phyloP scores from a whole-genome alignment of 2,797 vertebrate genomes.

The Sternotherus odoratus region DNA sequence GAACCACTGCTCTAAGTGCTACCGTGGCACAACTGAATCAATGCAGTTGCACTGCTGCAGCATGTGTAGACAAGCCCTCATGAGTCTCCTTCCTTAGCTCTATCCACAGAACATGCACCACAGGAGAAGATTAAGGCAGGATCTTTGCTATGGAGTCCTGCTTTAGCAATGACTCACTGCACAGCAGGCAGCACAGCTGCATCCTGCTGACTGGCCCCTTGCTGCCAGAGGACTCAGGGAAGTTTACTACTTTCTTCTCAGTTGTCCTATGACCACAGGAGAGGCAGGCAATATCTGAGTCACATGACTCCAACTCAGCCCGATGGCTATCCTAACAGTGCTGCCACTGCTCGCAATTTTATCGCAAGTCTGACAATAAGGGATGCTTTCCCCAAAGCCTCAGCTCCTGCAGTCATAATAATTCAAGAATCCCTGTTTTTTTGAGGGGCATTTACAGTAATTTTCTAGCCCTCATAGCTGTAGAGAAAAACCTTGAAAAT shows the following conservation, averaged over 20 bases:
- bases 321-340: background rate
- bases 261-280: background rate
- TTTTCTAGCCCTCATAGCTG: background rate
- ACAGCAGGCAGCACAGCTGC: background rate
- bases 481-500: background rate
- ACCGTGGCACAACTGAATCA: background rate
- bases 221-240: background rate
- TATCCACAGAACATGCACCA: background rate
- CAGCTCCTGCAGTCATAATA: background rate
- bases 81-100: background rate
- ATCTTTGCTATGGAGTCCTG: background rate
- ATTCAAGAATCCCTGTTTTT: background rate
- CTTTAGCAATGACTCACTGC: background rate
- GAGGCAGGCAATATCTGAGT: background rate
- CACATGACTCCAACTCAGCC: background rate
- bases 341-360: background rate
- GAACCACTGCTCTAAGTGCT: no score
- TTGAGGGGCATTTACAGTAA: background rate
- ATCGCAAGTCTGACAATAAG: background rate
- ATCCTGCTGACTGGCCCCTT: rapidly evolving
- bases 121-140: background rate
- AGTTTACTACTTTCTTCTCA: background rate
- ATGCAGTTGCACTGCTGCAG: background rate
- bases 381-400: background rate
- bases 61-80: background rate